Percentiles rank a stretch among this genome's conserved stretches.
Evolutionary conservation across 2,888 invertebrate genomes (phyloP).

Genomic region (Microchrysa polita): DNA sequence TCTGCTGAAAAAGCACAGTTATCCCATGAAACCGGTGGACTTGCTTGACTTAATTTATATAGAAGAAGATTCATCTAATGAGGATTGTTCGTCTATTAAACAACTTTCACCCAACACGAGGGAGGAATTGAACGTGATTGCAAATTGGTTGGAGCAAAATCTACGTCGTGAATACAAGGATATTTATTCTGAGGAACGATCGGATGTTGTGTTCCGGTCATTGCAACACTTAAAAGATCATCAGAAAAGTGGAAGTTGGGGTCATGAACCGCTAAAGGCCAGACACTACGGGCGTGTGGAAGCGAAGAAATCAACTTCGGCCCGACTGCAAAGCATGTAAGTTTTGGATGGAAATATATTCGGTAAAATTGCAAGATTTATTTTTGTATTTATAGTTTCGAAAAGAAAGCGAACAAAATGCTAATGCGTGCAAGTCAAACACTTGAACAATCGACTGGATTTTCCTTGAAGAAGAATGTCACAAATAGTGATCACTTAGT

Average conservation of each 20-base stretch:
- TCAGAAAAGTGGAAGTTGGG: constrained; percentile 80
- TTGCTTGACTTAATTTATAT: constrained; percentile 86
- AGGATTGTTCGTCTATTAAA: constrained; percentile 71
- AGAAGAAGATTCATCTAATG: constrained; percentile 78
- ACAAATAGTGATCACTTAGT: constrained; percentile 62
- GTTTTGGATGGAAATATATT: constrained; percentile 37
- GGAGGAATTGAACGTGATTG: constrained; percentile 79
- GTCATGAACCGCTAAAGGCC: constrained; percentile 72
- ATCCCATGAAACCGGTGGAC: constrained; percentile 86
- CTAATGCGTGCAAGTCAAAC: constrained; percentile 85
- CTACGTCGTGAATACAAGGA: constrained; percentile 77
- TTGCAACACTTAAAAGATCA: constrained; percentile 82
- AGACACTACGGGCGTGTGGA: constrained; percentile 74
- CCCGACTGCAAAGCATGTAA: constrained; percentile 83
- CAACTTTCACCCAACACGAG: constrained; percentile 76
- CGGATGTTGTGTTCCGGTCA: constrained; percentile 79
- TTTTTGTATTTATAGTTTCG: constrained; percentile 67
- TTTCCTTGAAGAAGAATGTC: constrained; percentile 71
- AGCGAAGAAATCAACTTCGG: constrained; percentile 80
- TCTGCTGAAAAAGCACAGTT: constrained; percentile 84
- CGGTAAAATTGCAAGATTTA: neutral
- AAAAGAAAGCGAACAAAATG: constrained; percentile 84
- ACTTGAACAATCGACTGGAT: constrained; percentile 81
- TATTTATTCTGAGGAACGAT: constrained; percentile 79
- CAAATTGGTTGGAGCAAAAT: constrained; percentile 86